Evolutionary conservation across 2,797 vertebrate species (phyloP).

Genomic region (Myotis daubentonii): DNA sequence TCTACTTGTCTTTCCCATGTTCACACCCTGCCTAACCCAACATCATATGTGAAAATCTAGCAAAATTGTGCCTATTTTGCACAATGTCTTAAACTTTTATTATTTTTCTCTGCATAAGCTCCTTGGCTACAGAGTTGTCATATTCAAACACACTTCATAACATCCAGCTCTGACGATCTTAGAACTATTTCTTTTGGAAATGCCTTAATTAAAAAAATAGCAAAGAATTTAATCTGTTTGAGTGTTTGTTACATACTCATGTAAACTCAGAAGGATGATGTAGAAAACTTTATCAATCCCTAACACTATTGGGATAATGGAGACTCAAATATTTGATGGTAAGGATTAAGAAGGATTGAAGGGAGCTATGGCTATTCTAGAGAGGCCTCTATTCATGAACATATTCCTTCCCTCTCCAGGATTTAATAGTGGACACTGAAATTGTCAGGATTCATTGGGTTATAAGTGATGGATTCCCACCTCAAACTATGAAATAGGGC

Average conservation of each 20-base stretch:
- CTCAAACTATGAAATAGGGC: background rate
- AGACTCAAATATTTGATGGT: background rate
- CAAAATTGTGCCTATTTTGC: conserved; percentile 11
- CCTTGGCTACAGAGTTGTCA: background rate
- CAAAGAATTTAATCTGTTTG: background rate
- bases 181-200: background rate
- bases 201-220: background rate
- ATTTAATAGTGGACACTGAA: background rate
- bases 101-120: background rate
- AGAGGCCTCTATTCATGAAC: background rate
- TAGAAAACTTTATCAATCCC: background rate
- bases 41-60: background rate
- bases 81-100: background rate
- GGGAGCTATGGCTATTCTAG: background rate
- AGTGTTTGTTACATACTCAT: conserved; percentile 5
- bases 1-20: conserved; percentile 20
- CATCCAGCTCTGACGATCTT: background rate
- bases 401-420: background rate
- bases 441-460: background rate
- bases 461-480: background rate
- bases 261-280: background rate
- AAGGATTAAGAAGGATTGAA: background rate
- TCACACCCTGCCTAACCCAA: conserved; percentile 42
- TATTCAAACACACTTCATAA: background rate
- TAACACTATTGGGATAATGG: background rate